Conservation (phyloP, 2,888 invertebrate species). For the Melipona bicolor region DNA sequence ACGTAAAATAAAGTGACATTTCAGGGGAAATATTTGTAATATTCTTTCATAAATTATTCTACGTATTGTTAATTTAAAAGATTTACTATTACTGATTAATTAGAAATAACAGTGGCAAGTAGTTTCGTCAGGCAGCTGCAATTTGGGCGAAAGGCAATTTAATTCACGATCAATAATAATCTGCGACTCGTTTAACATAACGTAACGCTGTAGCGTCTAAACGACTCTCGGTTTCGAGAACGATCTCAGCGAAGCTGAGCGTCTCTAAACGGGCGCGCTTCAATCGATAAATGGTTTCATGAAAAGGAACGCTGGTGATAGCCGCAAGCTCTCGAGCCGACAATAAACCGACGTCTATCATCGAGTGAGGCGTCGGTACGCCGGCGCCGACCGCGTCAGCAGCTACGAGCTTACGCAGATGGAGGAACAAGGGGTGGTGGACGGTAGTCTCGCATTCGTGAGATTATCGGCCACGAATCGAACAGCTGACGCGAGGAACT, state of each 20-base stretch:
- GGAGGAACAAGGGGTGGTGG: constrained; percentile 22
- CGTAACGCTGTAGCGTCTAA: too few species aligned
- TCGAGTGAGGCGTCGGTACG: constrained; percentile 38
- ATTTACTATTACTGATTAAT: not conserved
- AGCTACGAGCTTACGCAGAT: constrained; percentile 30
- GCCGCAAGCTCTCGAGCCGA: constrained; percentile 22
- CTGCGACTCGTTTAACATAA: not conserved
- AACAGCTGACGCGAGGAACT: not conserved
- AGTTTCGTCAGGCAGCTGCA: constrained; percentile 20
- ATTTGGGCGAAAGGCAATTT: not conserved
- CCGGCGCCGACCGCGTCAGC: constrained; percentile 51
- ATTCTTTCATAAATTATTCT: too few species aligned
- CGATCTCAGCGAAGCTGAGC: not conserved
- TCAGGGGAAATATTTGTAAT: too few species aligned
- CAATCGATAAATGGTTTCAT: constrained; percentile 44
- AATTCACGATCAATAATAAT: not conserved
- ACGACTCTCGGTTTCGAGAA: not conserved
- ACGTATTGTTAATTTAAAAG: not conserved
- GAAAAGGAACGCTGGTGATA: constrained; percentile 21
- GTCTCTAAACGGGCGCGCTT: constrained; percentile 4
- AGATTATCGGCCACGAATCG: constrained; percentile 1
- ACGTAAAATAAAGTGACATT: too few species aligned
- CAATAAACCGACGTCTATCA: constrained; percentile 49
- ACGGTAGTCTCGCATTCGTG: not conserved
- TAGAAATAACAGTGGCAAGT: not conserved